Conservation (phyloP, 2,797 vertebrate species). For the Orientallactaga sibirica region DNA sequence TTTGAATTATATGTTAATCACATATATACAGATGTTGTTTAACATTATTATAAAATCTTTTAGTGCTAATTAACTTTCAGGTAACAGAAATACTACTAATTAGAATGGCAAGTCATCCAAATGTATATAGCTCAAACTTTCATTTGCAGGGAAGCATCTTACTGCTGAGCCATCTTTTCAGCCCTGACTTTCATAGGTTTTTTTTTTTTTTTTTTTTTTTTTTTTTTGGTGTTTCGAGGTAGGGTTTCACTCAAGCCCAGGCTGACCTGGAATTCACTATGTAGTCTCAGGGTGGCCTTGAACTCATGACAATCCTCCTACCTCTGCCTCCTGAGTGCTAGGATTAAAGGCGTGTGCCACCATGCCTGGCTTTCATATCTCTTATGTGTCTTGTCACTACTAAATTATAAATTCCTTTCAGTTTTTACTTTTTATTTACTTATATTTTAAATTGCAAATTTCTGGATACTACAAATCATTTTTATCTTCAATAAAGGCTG, state of each 20-base stretch:
- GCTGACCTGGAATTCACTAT: too few relatives aligned
- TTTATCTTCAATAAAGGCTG: constrained; percentile 44
- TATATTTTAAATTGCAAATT: neutral
- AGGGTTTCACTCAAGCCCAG: too few relatives aligned
- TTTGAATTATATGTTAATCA: constrained; percentile 17
- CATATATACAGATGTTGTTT: neutral
- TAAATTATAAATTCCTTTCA: constrained; percentile 21
- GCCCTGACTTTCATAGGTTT: neutral
- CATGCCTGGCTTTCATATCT: neutral
- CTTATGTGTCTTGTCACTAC: neutral
- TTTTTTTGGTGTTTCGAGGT: too few relatives aligned
- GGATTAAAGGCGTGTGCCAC: too few relatives aligned
- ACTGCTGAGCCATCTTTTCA: too few relatives aligned
- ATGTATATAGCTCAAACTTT: too few relatives aligned
- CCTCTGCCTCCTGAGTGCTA: too few relatives aligned
- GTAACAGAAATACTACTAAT: neutral
- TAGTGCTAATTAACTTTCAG: constrained; percentile 2
- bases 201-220: too few relatives aligned
- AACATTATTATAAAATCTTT: constrained; percentile 35
- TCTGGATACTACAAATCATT: constrained; percentile 21
- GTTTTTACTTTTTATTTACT: neutral
- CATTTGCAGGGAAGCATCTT: too few relatives aligned
- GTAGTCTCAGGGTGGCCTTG: too few relatives aligned
- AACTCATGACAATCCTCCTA: too few relatives aligned
- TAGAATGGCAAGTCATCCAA: neutral